Percentiles rank a stretch among this genome's conserved stretches.
Conservation (phyloP, 1,140 invertebrate species). For the Bombus pyrosoma region DNA sequence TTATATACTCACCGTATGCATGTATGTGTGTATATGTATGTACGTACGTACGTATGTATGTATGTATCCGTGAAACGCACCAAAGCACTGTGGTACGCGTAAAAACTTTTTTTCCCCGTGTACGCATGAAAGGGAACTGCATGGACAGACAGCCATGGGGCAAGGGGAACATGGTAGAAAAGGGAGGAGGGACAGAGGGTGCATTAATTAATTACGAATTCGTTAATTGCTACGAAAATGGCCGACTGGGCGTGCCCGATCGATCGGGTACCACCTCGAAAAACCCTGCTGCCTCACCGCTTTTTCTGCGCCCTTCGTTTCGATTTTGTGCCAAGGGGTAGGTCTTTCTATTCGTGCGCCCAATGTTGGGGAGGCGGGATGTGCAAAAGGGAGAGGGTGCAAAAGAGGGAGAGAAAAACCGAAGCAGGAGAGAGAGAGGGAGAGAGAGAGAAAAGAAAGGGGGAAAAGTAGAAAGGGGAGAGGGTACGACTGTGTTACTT, state of each 20-base stretch:
- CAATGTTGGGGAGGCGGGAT: not conserved
- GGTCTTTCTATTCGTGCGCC: slow-evolving; percentile 21
- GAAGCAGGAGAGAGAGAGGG: not conserved
- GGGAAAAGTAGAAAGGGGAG: not conserved
- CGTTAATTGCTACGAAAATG: slow-evolving; percentile 72
- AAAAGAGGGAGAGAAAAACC: not conserved
- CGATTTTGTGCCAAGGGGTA: slow-evolving; percentile 27
- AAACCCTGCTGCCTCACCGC: slow-evolving; percentile 30
- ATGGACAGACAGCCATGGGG: slow-evolving; percentile 7
- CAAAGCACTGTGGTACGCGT: slow-evolving; percentile 32
- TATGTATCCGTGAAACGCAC: slow-evolving; percentile 18
- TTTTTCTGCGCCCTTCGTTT: slow-evolving; percentile 35
- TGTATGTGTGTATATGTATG: too few species aligned
- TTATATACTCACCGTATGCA: not conserved
- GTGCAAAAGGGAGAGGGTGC: not conserved
- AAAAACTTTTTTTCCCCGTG: slow-evolving; percentile 33
- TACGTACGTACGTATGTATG: not conserved
- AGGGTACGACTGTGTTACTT: slow-evolving; percentile 29
- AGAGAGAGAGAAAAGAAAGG: not conserved
- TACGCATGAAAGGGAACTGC: slow-evolving; percentile 33
- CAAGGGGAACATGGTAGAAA: not conserved
- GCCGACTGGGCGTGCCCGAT: slow-evolving; percentile 71
- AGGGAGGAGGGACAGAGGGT: slow-evolving; percentile 30
- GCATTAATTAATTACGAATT: slow-evolving; percentile 74
- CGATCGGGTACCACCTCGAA: slow-evolving; percentile 60